Conservation (phyloP, 2,888 invertebrate genomes). For the Plebejus argus region DNA sequence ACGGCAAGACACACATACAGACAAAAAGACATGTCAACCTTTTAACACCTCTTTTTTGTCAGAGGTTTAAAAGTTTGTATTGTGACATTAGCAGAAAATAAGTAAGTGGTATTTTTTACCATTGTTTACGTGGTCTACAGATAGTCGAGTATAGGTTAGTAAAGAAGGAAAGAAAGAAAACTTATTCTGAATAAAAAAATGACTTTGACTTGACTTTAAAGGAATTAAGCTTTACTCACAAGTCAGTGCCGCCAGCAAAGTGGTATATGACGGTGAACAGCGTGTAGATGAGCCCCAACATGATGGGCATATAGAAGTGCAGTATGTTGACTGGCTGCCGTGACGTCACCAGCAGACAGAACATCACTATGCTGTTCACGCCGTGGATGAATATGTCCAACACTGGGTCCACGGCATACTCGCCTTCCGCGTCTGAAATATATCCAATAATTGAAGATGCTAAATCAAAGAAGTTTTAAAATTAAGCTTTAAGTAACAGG, state of each 20-base stretch:
- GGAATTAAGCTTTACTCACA: constrained; percentile 64
- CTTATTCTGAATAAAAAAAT: too few species aligned
- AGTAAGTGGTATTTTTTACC: too few species aligned
- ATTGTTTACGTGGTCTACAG: too few species aligned
- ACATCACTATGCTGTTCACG: constrained; percentile 87
- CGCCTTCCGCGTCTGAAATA: constrained; percentile 46
- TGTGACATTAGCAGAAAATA: too few species aligned
- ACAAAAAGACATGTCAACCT: too few species aligned
- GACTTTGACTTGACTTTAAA: too few species aligned
- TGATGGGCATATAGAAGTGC: constrained; percentile 82
- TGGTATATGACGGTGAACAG: constrained; percentile 87
- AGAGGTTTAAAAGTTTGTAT: too few species aligned
- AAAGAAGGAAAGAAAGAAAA: too few species aligned
- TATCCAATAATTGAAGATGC: neutral
- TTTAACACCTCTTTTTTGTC: too few species aligned
- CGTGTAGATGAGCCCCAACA: constrained; percentile 83
- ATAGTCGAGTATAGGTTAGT: too few species aligned
- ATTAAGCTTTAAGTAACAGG: neutral
- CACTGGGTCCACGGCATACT: constrained; percentile 51
- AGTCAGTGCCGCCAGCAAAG: constrained; percentile 85
- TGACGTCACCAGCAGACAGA: constrained; percentile 85
- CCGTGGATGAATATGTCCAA: constrained; percentile 72
- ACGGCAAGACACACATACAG: too few species aligned
- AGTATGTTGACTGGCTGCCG: constrained; percentile 84
- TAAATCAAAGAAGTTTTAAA: neutral